A percentile compares a stretch with the other conserved stretches of the same genome.
Conservation (phyloP, 1,140 invertebrate species). For the Orchestia grillus region DNA sequence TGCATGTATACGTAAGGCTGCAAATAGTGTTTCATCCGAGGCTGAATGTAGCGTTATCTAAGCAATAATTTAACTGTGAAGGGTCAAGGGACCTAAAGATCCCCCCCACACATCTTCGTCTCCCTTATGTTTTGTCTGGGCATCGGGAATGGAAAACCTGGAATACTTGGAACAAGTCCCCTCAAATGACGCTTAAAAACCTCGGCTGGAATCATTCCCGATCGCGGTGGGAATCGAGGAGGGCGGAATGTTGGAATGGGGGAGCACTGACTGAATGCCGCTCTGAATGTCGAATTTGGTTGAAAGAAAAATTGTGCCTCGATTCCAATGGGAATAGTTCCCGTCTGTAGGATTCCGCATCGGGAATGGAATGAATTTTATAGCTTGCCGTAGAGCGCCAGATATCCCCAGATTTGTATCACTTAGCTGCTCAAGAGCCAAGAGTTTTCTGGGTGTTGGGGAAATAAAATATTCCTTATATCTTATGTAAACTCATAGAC, state of each 20-base stretch:
- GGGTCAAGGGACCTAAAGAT: too few relatives aligned
- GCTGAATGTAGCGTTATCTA: too few relatives aligned
- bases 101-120: too few relatives aligned
- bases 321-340: slow-evolving; percentile 14
- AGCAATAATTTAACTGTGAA: too few relatives aligned
- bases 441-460: neutral
- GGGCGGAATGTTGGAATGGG: neutral
- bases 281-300: neutral
- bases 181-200: neutral
- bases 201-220: neutral
- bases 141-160: neutral
- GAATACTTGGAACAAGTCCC: neutral
- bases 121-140: neutral
- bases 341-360: neutral
- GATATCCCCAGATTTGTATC: neutral
- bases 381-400: neutral
- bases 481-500: too few relatives aligned
- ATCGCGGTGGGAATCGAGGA: neutral
- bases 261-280: neutral
- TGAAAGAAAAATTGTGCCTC: slow-evolving; percentile 20
- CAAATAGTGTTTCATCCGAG: too few relatives aligned
- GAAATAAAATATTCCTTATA: too few relatives aligned
- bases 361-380: neutral
- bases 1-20: too few relatives aligned
- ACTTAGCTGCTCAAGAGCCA: neutral